Percentiles rank a stretch among this genome's conserved stretches.
Evolutionary conservation across 2,888 invertebrate species (phyloP).

Genomic region (Lucinisca nassula): DNA sequence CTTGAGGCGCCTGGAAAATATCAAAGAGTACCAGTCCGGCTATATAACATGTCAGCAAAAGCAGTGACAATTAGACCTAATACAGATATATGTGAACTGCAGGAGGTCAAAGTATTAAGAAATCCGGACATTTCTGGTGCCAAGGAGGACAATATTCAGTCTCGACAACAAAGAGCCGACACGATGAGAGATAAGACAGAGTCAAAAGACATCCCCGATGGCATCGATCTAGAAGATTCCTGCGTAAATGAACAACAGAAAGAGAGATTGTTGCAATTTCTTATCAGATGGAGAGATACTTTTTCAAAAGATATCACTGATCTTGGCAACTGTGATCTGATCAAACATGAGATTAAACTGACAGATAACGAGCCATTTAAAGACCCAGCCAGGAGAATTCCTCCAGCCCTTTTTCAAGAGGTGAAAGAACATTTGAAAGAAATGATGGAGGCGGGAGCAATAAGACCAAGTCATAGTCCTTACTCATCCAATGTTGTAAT

Average conservation of each 20-base stretch:
- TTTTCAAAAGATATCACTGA: conserved; percentile 11
- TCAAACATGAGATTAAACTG: conserved; percentile 20
- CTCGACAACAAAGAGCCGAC: background rate
- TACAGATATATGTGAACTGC: background rate
- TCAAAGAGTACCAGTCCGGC: background rate
- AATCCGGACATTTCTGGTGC: too few species aligned
- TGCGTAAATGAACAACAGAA: background rate
- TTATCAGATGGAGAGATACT: background rate
- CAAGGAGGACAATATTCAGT: background rate
- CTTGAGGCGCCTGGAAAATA: background rate
- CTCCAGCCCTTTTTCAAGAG: conserved; percentile 25
- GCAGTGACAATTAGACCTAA: background rate
- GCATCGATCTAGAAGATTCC: background rate
- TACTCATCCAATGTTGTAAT: too few species aligned
- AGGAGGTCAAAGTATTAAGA: background rate
- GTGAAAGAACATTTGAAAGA: conserved; percentile 6
- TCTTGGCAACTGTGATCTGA: background rate
- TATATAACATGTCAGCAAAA: background rate
- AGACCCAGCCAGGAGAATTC: conserved; percentile 13
- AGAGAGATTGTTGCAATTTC: background rate
- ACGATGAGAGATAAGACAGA: background rate
- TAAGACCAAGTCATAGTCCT: background rate
- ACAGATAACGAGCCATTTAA: conserved; percentile 14
- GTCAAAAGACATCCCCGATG: background rate
- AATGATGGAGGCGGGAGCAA: background rate